Base-by-base conservation (phyloP, 2,797 vertebrate species). In the Parauchenoglanis ngamensis region DNA sequence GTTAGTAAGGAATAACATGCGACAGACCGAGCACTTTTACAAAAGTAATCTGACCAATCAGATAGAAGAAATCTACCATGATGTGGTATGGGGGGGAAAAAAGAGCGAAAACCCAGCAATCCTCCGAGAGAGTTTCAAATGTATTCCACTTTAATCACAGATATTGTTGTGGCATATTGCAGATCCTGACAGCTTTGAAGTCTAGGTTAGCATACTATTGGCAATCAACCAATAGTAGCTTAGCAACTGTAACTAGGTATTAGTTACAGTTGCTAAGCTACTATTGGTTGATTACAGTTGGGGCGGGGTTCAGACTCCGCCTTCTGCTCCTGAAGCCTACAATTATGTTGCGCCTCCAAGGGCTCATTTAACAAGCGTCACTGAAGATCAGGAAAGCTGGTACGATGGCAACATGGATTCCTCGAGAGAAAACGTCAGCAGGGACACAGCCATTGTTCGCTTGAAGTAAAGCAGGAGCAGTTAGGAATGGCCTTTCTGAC, bases 81-180 rank as follows among this genome's bases (percentile, higher is more conserved):
- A 15, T 77, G n/a, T 77, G n/a, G 76, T 35, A 35, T 63, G 13
- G 40, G 40, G 3, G 63, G n/a, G 57, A 17, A n/a, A 17, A 63
- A 12, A 7, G 25, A 49, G 79, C 15, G 6, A 82, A 79, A 59
- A 40, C 31, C 7, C 54, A 23, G 7, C 40, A 11, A n/a, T 49
- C 59, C 21, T 44, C 25, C 59, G 54, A 57, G 54, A 79, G 40
- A 46, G 35, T 49, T 82, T n/a, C 25, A 44, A 0, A n/a, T 7
- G 11, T 82, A 49, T 65, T 49, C 25, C 59, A 1, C 13, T 40
- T 44, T 61, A 40, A 44, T 80, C 40, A 11, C 79, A 8, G 6
- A 63, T 35, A n/a, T 1, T 44, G 57, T 19, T 82, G 40, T 49
- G 79, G 59, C 79, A 82, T 82, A 82, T 65, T 59, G 59, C 44